Percentiles rank a stretch among this genome's conserved stretches.
Evolutionary conservation across 1,140 invertebrate species (phyloP).

Genomic region (Bombus haemorrhoidalis): DNA sequence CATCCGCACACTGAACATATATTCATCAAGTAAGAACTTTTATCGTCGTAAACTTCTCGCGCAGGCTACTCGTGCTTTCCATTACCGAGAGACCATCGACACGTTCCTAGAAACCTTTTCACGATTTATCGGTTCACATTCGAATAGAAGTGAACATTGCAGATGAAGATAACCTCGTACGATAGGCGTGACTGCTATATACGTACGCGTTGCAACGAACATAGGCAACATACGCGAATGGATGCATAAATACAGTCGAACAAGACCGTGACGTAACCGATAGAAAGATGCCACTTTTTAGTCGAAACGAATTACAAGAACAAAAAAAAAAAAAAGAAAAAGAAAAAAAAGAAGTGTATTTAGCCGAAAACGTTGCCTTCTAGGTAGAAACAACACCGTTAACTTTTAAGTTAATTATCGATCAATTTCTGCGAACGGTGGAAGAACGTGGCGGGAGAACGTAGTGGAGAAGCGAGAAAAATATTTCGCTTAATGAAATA

Average conservation of each 20-base stretch:
- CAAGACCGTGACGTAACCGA: background rate
- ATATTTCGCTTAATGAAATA: no score
- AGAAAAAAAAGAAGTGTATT: no score
- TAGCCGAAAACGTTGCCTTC: background rate
- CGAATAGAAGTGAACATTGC: constrained; percentile 28
- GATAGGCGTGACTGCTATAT: constrained; percentile 15
- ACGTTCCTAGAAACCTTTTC: constrained; percentile 28
- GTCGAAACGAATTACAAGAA: background rate
- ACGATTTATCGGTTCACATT: constrained; percentile 32
- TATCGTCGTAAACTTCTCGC: background rate
- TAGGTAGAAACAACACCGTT: no score
- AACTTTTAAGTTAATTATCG: no score
- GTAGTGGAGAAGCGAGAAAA: no score
- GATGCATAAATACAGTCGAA: constrained; percentile 12
- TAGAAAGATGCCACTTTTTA: background rate
- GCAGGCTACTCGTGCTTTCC: constrained; percentile 1
- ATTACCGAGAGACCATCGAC: constrained; percentile 17
- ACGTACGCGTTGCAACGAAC: constrained; percentile 6
- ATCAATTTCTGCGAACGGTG: background rate
- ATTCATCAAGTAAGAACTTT: background rate
- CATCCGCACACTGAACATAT: background rate
- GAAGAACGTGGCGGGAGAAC: no score
- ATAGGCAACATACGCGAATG: constrained; percentile 1
- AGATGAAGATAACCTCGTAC: constrained; percentile 32
- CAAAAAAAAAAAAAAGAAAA: no score